Evolutionary conservation across 2,888 invertebrate species (phyloP).

Genomic region (Cerastis leucographa): DNA sequence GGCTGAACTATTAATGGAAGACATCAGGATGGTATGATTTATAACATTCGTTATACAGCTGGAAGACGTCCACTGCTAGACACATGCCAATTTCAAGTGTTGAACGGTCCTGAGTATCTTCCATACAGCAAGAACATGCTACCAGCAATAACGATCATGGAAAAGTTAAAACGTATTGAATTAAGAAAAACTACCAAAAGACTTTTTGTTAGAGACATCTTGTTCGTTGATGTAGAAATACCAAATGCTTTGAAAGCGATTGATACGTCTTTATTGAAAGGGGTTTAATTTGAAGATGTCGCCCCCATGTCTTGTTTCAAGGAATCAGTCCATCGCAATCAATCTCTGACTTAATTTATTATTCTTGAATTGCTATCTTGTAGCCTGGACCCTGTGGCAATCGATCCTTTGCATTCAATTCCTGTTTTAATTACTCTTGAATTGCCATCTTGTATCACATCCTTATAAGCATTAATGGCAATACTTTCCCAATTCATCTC

Average conservation of each 20-base stretch:
- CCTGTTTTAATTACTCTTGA: background rate
- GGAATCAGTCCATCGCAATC: background rate
- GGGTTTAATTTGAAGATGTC: too few relatives aligned
- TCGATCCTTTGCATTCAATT: too few relatives aligned
- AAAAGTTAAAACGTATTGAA: background rate
- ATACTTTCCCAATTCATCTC: conserved; percentile 25
- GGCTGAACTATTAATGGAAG: background rate
- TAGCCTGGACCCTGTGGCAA: too few relatives aligned
- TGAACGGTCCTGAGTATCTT: background rate
- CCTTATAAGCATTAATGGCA: background rate
- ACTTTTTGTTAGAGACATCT: too few relatives aligned
- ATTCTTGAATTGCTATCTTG: too few relatives aligned
- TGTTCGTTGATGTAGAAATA: too few relatives aligned
- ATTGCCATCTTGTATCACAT: background rate
- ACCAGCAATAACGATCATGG: background rate
- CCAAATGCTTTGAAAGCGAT: too few relatives aligned
- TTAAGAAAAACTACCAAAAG: background rate
- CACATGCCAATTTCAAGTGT: background rate
- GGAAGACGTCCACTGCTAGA: background rate
- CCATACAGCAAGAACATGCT: background rate
- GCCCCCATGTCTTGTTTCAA: too few relatives aligned
- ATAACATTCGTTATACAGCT: background rate
- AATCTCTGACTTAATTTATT: background rate
- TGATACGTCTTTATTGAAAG: too few relatives aligned
- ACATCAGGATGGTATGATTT: background rate